phyloP scores from a whole-genome alignment of 2,888 invertebrate species.

The Meganola albula region DNA sequence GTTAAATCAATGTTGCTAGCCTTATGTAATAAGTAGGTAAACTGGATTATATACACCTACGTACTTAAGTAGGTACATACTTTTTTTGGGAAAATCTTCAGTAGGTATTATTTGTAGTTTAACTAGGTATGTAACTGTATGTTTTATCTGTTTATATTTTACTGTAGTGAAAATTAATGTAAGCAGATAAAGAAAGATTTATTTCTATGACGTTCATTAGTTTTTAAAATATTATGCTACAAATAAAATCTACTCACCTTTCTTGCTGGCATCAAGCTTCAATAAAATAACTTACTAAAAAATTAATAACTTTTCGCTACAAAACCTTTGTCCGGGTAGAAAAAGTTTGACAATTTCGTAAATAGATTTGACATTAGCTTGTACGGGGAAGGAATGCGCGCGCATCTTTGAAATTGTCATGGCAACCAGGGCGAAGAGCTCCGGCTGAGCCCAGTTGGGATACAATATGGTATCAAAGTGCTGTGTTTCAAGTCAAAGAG shows the following conservation, averaged over 20 bases:
- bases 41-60: too few species aligned
- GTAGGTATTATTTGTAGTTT: too few species aligned
- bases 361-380: constrained; percentile 45
- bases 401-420: constrained; percentile 55
- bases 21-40: constrained; percentile 20
- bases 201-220: too few species aligned
- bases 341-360: constrained; percentile 50
- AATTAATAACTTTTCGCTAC: constrained; percentile 17
- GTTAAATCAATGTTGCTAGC: constrained; percentile 25
- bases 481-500: constrained; percentile 19
- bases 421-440: constrained; percentile 40
- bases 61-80: too few species aligned
- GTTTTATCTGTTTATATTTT: too few species aligned
- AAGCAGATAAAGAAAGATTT: too few species aligned
- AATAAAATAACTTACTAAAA: constrained; percentile 18
- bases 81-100: too few species aligned
- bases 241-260: constrained; percentile 59
- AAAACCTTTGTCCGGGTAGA: constrained; percentile 22
- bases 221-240: neutral
- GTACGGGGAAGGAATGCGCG: constrained; percentile 46
- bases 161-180: neutral
- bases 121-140: too few species aligned
- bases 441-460: constrained; percentile 11
- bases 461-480: constrained; percentile 16
- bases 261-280: constrained; percentile 56